Base-by-base conservation (phyloP, 2,113 vertebrate species). In the Alligator sinensis region DNA sequence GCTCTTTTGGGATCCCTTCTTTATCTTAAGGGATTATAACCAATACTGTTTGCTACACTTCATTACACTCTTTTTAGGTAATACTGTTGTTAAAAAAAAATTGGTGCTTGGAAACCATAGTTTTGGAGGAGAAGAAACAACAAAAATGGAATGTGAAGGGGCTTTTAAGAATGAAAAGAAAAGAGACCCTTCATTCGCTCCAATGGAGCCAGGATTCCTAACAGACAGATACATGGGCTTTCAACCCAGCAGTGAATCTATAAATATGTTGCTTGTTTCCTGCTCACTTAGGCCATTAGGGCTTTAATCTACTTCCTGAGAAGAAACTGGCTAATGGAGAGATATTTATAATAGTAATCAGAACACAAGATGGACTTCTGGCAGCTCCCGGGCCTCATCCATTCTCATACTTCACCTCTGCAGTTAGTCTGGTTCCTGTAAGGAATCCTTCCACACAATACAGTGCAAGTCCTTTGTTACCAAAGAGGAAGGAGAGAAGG, bases 271-370 rank as follows among this genome's bases (percentile, higher is more conserved):
- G 24, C 62, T 89, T 80, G 88, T 93, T 96, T 96, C 94, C 96
- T 94, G 83, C 55, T 84, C 96, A 78, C 89, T 89, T 86, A 94
- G 61, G 80, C 83, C 93, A 96, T 93, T 94, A 95, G 90, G 60
- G 34, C 74, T 93, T 85, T 97, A 96, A 93, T 88, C 90, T 91
- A 93, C 91, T 95, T 97, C 93, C 96, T 94, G 88, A 95, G 80
- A 27, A 92, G 80, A 89, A 95, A 94, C 88, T 84, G 94, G 88
- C 90, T 95, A 95, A 95, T 95, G 88, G 93, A 94, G 95, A 90
- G 93, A 92, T 93, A 95, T 90, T 95, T 85, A 95, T 85, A 95
- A 92, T 68, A 82, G 47, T 87, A 91, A 83, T 95, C 72, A 94
- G 86, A 82, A 30, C 88, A 47, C 77, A 70, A 94, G 85, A 94